Evolutionary conservation across 2,113 vertebrate species (phyloP).

Genomic region (Sporophila hypoxantha): DNA sequence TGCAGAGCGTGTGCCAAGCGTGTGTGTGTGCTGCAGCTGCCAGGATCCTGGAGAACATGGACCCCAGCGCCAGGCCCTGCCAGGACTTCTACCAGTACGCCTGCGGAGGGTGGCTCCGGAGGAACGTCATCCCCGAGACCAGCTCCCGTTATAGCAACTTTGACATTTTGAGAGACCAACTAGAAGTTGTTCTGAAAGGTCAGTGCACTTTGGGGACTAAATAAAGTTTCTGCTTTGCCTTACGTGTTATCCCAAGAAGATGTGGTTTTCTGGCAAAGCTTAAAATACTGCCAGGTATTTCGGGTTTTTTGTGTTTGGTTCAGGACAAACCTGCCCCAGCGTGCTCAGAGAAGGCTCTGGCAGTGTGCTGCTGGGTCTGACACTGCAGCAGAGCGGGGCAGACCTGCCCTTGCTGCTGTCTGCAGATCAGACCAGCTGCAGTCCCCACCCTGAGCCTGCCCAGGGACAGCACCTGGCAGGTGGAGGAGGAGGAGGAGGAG

Average conservation of each 20-base stretch:
- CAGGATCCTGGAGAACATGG: conserved; percentile 91
- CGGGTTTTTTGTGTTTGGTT: background rate
- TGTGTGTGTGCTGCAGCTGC: conserved; percentile 71
- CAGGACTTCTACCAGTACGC: conserved; percentile 89
- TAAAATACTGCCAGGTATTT: background rate
- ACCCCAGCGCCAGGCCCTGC: conserved; percentile 79
- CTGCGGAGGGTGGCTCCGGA: conserved; percentile 93
- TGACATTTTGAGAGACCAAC: conserved; percentile 87
- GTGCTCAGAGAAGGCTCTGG: background rate
- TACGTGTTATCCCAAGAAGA: background rate
- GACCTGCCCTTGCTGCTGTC: background rate
- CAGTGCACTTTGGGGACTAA: conserved; percentile 45
- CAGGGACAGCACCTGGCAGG: background rate
- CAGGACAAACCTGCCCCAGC: background rate
- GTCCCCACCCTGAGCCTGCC: background rate
- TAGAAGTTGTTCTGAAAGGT: conserved; percentile 95
- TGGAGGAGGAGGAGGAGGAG: background rate
- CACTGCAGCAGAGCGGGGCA: background rate
- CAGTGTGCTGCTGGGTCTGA: background rate
- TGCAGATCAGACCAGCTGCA: background rate
- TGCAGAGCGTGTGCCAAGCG: background rate
- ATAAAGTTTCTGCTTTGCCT: conserved; percentile 32
- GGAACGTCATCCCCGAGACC: conserved; percentile 91
- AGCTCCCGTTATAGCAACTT: conserved; percentile 92
- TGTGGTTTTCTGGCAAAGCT: conserved; percentile 4